phyloP scores from a whole-genome alignment of 2,888 invertebrate genomes.

The Pristionchus arcanus region DNA sequence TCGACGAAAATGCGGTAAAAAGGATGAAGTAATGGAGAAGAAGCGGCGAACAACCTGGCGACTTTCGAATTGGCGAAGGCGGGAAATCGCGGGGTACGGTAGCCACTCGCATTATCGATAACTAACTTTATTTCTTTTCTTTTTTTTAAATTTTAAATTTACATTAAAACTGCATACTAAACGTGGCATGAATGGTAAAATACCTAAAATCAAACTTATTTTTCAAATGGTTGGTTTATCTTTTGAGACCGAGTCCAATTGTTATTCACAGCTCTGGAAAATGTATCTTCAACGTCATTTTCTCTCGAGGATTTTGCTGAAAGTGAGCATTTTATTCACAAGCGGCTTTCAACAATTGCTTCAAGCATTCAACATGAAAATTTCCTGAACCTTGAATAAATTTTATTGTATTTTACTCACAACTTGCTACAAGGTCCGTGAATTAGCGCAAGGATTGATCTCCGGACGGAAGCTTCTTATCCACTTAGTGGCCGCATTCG shows the following conservation, averaged over 20 bases:
- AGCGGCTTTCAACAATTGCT: no score
- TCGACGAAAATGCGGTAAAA: not conserved
- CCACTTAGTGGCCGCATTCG: constrained; percentile 41
- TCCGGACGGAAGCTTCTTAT: not conserved
- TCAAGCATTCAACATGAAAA: no score
- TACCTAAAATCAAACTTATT: not conserved
- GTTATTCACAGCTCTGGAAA: not conserved
- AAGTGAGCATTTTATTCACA: no score
- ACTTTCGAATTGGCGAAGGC: constrained; percentile 21
- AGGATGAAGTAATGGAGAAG: not conserved
- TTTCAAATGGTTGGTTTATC: not conserved
- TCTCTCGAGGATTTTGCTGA: not conserved
- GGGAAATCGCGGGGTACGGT: constrained; percentile 7
- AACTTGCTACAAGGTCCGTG: no score
- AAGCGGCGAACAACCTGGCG: not conserved
- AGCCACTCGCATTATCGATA: not conserved
- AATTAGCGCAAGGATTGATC: no score
- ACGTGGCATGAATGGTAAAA: not conserved
- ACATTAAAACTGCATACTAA: not conserved
- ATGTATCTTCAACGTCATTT: not conserved
- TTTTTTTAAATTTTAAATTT: not conserved
- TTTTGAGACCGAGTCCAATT: no score
- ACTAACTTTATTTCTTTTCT: constrained; percentile 17
- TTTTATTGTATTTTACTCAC: not conserved
- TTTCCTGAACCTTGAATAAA: no score